Evolutionary conservation across 2,797 vertebrate genomes (phyloP), one percentile per base, ranked within the genome.

Genomic region (Hippoglossus hippoglossus): DNA sequence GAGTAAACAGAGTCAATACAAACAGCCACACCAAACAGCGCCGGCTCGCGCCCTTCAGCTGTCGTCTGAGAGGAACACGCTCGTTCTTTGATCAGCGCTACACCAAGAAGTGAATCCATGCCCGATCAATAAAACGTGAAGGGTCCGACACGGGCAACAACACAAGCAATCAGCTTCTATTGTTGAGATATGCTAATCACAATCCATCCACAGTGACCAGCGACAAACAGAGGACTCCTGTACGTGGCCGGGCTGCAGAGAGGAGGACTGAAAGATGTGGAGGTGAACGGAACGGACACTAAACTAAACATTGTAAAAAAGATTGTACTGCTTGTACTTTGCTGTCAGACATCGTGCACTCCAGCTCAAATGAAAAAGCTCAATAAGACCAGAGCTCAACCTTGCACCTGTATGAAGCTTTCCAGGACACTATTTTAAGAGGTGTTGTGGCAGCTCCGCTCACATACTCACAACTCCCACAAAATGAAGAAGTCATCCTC

Each of bases 181-280:
- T 86, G 81, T 80, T 73, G 51, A 61, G 55, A 63, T 82, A 84
- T 85, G 79, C 26, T 76, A 79, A 88, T 75, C 46, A 3, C 52
- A 19, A 25, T 61, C 51, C 34, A 18, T 75, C 53, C 59, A 75
- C 61, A 79, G 58, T 50, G 60, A 68, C 41, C 61, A 73, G 31
- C 46, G 34, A 66, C 52, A 63, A 51, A 64, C 15, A 39, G 63
- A 54, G 67, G 51, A 51, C 22, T 6, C 1, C 47, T 9, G 44
- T 34, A 51, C 3, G 8, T 55, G 67, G 68, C 26, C 7, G 0
- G 22, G 60, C 71, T 62, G 52, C 64, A 67, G 55, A 71, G 59
- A 24, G 26, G 24, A 13, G 31, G 21, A 49, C 47, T 62, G 74
- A 84, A 47, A 59, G 62, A 86, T 53, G 62, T 44, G 61, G 56